Evolutionary conservation across 2,113 vertebrate genomes (phyloP).

Genomic region (Microtus oregoni): DNA sequence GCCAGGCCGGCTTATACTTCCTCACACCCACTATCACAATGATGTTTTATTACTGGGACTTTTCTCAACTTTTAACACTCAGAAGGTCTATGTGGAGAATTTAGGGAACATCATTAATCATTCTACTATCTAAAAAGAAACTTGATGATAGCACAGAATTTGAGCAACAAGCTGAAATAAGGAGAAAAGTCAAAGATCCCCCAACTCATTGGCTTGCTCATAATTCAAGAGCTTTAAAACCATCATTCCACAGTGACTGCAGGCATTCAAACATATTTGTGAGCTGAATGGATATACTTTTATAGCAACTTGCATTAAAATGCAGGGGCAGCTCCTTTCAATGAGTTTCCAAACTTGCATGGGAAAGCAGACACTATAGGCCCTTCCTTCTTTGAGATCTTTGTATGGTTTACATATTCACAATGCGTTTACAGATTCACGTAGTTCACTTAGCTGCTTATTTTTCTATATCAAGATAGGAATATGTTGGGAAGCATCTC

Average conservation of each 20-base stretch:
- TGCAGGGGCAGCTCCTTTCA: slow-evolving; percentile 1
- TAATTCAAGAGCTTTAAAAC: slow-evolving; percentile 57
- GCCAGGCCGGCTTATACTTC: not conserved
- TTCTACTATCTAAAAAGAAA: slow-evolving; percentile 40
- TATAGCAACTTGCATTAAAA: slow-evolving; percentile 27
- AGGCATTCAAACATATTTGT: slow-evolving; percentile 14
- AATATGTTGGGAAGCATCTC: slow-evolving; percentile 44
- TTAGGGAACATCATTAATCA: slow-evolving; percentile 58
- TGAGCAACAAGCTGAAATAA: slow-evolving; percentile 43
- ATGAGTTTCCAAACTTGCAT: slow-evolving; percentile 4
- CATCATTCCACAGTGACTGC: not conserved
- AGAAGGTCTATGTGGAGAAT: slow-evolving; percentile 37
- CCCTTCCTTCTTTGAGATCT: not conserved
- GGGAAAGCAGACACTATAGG: slow-evolving; percentile 4
- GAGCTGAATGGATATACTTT: slow-evolving; percentile 48
- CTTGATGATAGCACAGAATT: not conserved
- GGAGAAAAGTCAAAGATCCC: slow-evolving; percentile 37
- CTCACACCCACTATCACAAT: slow-evolving; percentile 11
- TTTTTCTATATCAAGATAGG: slow-evolving; percentile 34
- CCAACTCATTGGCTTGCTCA: slow-evolving; percentile 7
- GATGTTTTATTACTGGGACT: slow-evolving; percentile 21
- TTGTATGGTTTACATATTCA: slow-evolving; percentile 22
- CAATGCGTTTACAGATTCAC: not conserved
- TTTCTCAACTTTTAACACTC: slow-evolving; percentile 36
- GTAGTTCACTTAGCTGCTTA: slow-evolving; percentile 65